Conservation (phyloP, 2,888 invertebrate genomes). For the Rhopalosiphum nymphaeae region DNA sequence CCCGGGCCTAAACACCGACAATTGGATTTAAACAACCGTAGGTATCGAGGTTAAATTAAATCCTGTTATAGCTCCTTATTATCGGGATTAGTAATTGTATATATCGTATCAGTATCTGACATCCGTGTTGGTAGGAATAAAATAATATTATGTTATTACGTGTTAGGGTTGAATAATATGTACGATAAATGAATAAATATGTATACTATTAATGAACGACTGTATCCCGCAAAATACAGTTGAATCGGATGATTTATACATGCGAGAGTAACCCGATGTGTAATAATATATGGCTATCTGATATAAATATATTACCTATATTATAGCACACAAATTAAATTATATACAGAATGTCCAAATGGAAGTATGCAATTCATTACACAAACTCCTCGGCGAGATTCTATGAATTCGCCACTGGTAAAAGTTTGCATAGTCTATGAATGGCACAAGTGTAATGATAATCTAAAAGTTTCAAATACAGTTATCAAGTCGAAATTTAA, state of each 20-base stretch:
- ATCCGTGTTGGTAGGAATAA: not conserved
- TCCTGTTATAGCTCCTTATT: conserved; percentile 28
- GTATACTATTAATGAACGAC: not conserved
- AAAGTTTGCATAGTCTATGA: not conserved
- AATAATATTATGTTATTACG: not conserved
- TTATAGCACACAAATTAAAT: not conserved
- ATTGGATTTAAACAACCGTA: conserved; percentile 32
- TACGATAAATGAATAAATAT: not conserved
- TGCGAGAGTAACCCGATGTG: not conserved
- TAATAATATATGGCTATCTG: not conserved
- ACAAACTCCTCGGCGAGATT: not conserved
- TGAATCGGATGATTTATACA: not conserved
- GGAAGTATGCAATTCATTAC: not conserved
- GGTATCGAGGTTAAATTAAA: conserved; percentile 49
- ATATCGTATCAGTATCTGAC: not conserved
- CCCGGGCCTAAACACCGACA: not conserved
- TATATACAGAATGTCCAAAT: not conserved
- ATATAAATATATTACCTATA: not conserved
- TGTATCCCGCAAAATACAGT: not conserved
- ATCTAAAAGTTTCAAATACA: not conserved
- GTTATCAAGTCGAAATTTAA: not conserved
- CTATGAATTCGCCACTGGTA: not conserved
- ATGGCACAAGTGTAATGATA: not conserved
- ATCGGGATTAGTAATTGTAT: not conserved
- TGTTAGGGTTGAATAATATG: not conserved